These are phyloP conservation scores for Pseudonaja textilis DNA, from an alignment of 2,113 vertebrate species.

Conservation along the genomic window DNA sequence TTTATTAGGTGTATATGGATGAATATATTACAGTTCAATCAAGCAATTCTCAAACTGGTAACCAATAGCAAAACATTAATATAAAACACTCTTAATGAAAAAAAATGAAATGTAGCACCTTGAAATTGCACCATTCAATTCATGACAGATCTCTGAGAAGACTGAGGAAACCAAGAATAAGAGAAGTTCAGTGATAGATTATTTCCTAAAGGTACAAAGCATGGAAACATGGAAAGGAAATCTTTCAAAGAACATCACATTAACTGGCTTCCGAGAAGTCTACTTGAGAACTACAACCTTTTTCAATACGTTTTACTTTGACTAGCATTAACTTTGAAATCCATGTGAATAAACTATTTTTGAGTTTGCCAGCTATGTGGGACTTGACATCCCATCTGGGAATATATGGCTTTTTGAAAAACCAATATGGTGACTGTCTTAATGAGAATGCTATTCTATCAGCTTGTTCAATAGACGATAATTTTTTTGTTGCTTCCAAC, in stretches of 20 bases:
- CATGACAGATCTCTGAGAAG: background rate
- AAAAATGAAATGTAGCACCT: background rate
- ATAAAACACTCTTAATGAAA: background rate
- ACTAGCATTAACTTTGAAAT: background rate
- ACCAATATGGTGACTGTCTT: background rate
- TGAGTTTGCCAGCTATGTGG: background rate
- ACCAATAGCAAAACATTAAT: background rate
- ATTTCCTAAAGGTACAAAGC: background rate
- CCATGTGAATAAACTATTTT: background rate
- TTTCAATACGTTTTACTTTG: background rate
- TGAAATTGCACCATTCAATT: background rate
- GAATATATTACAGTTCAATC: background rate
- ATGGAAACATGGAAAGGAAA: background rate
- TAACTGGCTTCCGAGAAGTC: background rate
- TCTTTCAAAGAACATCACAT: background rate
- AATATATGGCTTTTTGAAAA: background rate
- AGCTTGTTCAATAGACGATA: background rate
- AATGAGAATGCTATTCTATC: background rate
- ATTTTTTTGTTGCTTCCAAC: constrained; percentile 21
- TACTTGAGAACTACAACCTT: background rate
- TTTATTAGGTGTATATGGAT: background rate
- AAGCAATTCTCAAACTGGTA: background rate
- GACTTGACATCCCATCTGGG: background rate
- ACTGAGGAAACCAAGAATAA: background rate
- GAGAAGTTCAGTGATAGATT: background rate